Conservation (phyloP, 1,140 invertebrate species). For the Pseudomyrmex pallidus region DNA sequence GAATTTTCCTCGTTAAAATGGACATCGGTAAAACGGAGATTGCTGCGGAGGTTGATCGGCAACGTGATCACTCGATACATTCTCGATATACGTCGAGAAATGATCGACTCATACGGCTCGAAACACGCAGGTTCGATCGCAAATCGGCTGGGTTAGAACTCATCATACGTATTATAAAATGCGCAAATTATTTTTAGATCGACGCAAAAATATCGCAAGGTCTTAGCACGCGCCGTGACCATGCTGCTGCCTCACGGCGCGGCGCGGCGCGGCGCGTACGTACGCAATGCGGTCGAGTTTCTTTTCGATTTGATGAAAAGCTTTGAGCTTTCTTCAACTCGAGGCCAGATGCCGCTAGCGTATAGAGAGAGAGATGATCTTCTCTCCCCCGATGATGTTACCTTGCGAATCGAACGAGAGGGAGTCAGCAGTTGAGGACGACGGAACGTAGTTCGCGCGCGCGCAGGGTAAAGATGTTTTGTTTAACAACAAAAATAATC, state of each 20-base stretch:
- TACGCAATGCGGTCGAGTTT: conserved; percentile 38
- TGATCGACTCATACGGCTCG: conserved; percentile 16
- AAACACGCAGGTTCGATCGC: conserved; percentile 47
- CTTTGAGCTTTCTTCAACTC: conserved; percentile 9
- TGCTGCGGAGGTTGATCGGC: background rate
- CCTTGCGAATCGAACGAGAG: background rate
- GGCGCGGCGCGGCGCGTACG: conserved; percentile 14
- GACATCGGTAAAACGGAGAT: too few species aligned
- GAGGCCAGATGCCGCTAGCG: conserved; percentile 64
- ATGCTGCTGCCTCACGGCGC: conserved; percentile 53
- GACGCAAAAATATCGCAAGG: conserved; percentile 84
- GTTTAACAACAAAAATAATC: too few species aligned
- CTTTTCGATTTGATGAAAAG: conserved; percentile 10
- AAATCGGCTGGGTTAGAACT: conserved; percentile 68
- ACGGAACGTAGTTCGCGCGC: background rate
- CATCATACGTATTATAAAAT: conserved; percentile 82
- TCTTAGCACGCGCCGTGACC: conserved; percentile 76
- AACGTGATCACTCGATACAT: background rate
- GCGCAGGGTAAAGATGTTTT: too few species aligned
- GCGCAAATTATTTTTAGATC: conserved; percentile 83
- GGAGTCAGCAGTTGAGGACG: background rate
- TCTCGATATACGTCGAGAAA: conserved; percentile 6
- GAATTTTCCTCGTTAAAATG: background rate
- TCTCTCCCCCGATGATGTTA: conserved; percentile 6
- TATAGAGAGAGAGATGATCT: conserved; percentile 9